Percentiles rank a stretch among this genome's conserved stretches.
Evolutionary conservation across 2,113 vertebrate species (phyloP).

Genomic region (Phylloscopus trochiloides): DNA sequence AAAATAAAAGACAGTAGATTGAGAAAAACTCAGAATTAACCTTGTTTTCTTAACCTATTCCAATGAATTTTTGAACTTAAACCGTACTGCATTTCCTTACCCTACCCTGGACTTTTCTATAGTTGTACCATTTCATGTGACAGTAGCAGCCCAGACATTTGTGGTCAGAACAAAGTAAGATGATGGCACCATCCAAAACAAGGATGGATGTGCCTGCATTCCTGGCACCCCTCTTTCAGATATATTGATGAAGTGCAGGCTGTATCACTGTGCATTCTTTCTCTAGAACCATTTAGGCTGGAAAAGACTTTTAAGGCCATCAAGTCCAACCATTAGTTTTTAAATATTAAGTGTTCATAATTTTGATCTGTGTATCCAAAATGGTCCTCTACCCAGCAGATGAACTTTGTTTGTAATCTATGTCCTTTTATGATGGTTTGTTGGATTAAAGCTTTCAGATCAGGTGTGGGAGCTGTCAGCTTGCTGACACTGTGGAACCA

Average conservation of each 20-base stretch:
- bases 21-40: not conserved
- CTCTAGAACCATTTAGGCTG: not conserved
- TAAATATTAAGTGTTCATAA: not conserved
- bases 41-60: not conserved
- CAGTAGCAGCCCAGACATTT: not conserved
- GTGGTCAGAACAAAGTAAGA: not conserved
- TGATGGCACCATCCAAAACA: not conserved
- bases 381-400: not conserved
- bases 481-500: not conserved
- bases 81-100: not conserved
- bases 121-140: not conserved
- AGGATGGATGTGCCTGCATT: not conserved
- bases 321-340: not conserved
- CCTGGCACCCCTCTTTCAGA: not conserved
- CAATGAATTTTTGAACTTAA: not conserved
- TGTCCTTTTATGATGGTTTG: not conserved
- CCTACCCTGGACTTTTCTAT: not conserved
- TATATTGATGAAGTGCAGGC: not conserved
- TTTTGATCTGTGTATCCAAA: not conserved
- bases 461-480: fast-evolving
- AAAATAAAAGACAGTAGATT: not conserved
- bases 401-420: not conserved
- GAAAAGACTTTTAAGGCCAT: not conserved
- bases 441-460: not conserved
- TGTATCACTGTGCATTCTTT: not conserved